These are phyloP conservation scores for Amaurobius ferox DNA, from an alignment of 2,888 invertebrate species.

Conservation along the genomic window DNA sequence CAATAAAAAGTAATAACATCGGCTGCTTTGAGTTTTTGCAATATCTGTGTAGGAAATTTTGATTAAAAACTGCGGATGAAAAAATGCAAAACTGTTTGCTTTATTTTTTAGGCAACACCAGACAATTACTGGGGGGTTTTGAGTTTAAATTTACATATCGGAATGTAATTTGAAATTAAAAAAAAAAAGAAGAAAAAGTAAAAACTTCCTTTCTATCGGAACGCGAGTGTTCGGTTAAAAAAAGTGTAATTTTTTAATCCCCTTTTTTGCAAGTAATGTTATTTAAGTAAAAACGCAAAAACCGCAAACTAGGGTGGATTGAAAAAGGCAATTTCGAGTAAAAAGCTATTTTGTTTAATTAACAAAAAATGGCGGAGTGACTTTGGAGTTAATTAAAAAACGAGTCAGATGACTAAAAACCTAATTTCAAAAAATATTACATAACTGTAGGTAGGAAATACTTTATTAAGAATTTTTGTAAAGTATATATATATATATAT, in stretches of 20 bases:
- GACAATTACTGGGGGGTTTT: background rate
- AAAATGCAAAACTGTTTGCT: conserved; percentile 3
- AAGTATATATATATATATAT: no score
- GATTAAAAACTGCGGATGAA: background rate
- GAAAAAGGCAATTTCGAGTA: background rate
- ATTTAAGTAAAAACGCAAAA: background rate
- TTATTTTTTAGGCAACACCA: background rate
- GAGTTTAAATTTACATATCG: background rate
- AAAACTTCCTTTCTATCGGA: background rate
- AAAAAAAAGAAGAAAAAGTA: background rate
- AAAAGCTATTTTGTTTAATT: background rate
- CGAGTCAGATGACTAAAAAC: no score
- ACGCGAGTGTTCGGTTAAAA: no score
- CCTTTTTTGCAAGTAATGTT: background rate
- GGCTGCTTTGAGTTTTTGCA: background rate
- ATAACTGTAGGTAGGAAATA: no score
- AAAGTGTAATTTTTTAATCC: no score
- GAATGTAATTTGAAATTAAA: background rate
- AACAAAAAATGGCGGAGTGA: background rate
- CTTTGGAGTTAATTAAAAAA: no score
- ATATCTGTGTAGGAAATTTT: background rate
- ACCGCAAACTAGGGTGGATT: background rate
- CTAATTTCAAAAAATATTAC: no score
- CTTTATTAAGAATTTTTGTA: no score
- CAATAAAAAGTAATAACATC: conserved; percentile 31